Evolutionary conservation across 2,113 vertebrate genomes (phyloP).

Genomic region (Rhea americana): DNA sequence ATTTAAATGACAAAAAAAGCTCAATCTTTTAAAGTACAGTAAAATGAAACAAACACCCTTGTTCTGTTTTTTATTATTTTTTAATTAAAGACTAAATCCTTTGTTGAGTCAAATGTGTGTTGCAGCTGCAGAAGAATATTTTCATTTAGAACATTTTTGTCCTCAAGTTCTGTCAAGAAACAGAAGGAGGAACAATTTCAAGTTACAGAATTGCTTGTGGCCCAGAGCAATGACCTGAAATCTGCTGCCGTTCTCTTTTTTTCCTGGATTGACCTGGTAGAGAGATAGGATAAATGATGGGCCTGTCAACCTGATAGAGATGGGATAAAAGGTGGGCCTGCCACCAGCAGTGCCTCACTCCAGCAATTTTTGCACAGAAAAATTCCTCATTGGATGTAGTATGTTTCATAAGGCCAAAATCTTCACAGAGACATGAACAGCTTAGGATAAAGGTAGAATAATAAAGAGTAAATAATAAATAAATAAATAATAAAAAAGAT

Average conservation of each 20-base stretch:
- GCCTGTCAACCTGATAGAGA: not conserved
- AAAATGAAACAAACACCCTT: not conserved
- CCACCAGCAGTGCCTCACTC: not conserved
- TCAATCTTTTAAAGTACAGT: not conserved
- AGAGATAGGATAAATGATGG: not conserved
- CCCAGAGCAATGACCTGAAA: not conserved
- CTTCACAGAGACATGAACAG: not conserved
- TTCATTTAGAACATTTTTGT: not conserved
- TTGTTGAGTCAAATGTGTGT: not conserved
- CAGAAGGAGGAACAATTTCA: not conserved
- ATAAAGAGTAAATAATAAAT: too few relatives aligned
- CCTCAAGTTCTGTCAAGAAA: not conserved
- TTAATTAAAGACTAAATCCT: not conserved
- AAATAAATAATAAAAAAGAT: too few relatives aligned
- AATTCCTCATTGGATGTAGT: not conserved
- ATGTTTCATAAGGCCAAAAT: not conserved
- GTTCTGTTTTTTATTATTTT: not conserved
- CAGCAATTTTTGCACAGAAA: not conserved
- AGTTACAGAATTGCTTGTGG: not conserved
- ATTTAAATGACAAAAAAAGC: not conserved
- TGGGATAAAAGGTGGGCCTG: too few relatives aligned
- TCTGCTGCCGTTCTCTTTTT: not conserved
- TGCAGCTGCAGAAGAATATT: not conserved
- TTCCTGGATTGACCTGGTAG: not conserved
- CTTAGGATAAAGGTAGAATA: too few relatives aligned